Percentiles rank a stretch among this genome's conserved stretches.
phyloP scores from a whole-genome alignment of 37 sponge, comb jelly and placozoan species.

The Oopsacas minuta region DNA sequence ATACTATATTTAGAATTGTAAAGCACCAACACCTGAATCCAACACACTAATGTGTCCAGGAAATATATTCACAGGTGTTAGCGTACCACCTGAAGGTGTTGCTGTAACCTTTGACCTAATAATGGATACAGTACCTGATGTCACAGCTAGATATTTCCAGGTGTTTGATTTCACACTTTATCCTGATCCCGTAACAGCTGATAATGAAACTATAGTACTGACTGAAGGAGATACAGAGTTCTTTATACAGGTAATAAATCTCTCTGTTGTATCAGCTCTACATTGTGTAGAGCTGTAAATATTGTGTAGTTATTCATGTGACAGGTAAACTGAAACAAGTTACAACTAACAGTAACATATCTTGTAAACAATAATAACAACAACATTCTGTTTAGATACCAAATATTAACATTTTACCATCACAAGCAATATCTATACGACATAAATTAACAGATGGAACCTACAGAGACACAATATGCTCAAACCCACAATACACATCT shows the following conservation, averaged over 20 bases:
- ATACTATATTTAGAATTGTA: not conserved
- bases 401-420: not conserved
- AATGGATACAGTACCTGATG: not conserved
- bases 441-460: not conserved
- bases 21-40: not conserved
- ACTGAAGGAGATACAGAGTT: not conserved
- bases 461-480: not conserved
- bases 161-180: not conserved
- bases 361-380: not conserved
- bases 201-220: not conserved
- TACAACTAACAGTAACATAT: no score
- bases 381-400: not conserved
- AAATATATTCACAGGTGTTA: not conserved
- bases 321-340: no score
- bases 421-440: not conserved
- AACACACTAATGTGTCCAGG: not conserved
- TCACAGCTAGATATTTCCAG: not conserved
- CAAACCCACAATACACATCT: not conserved
- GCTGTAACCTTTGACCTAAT: not conserved
- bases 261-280: no score
- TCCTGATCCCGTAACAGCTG: not conserved
- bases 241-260: not conserved
- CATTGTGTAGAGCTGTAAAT: no score
- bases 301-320: no score
- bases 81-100: not conserved